phyloP scores from a whole-genome alignment of 2,888 invertebrate genomes.

The Dynastes grantii region DNA sequence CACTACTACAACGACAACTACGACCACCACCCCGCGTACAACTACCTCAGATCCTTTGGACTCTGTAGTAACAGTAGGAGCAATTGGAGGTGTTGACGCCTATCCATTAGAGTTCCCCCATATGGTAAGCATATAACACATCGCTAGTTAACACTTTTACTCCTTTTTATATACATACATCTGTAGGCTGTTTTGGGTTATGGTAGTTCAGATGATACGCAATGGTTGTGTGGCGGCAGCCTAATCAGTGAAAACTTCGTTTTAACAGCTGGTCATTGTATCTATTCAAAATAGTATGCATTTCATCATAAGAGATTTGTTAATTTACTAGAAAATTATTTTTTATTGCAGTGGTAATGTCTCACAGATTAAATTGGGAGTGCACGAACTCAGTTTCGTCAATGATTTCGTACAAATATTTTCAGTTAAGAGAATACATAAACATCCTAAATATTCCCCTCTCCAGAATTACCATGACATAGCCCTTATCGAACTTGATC shows the following conservation, averaged over 20 bases:
- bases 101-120: conserved; percentile 46
- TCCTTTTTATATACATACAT: conserved; percentile 30
- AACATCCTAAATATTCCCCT: conserved; percentile 68
- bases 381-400: not conserved
- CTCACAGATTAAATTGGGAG: conserved; percentile 67
- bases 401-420: conserved; percentile 61
- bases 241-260: conserved; percentile 77
- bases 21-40: not conserved
- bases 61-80: not conserved
- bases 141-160: not conserved
- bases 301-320: conserved; percentile 60
- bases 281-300: conserved; percentile 58
- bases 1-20: conserved; percentile 4
- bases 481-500: conserved; percentile 70
- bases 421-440: conserved; percentile 63
- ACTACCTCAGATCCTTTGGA: not conserved
- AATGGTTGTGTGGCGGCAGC: conserved; percentile 78
- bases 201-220: conserved; percentile 62
- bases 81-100: conserved; percentile 46
- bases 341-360: conserved; percentile 41
- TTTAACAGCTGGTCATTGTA: conserved; percentile 81
- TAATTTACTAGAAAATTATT: conserved; percentile 67
- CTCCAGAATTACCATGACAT: conserved; percentile 72
- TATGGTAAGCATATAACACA: conserved; percentile 54
- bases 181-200: conserved; percentile 63